These are phyloP conservation scores for Diglossa cyanea DNA, from an alignment of 2,797 vertebrate genomes.

Conservation along the genomic window DNA sequence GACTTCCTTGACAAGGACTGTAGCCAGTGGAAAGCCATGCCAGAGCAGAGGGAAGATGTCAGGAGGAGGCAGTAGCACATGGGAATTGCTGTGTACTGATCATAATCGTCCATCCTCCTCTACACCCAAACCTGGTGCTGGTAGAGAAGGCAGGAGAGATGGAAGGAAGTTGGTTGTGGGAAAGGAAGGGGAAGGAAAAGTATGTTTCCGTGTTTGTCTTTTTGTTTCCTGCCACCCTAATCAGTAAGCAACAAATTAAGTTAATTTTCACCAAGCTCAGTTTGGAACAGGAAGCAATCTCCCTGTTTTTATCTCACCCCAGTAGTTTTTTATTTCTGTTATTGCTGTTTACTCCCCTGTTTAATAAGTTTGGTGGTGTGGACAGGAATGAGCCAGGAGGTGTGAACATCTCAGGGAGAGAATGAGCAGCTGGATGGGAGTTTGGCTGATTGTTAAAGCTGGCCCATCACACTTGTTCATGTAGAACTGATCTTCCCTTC, in stretches of 20 bases:
- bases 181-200: background rate
- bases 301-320: background rate
- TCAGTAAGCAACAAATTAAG: background rate
- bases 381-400: fast-evolving
- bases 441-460: background rate
- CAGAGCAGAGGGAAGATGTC: background rate
- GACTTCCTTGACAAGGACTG: background rate
- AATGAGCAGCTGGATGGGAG: background rate
- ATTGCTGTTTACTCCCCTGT: background rate
- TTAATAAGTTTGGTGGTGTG: background rate
- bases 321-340: background rate
- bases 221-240: background rate
- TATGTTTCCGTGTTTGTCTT: background rate
- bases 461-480: background rate
- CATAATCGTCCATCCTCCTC: fast-evolving
- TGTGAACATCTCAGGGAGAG: background rate
- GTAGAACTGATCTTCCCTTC: background rate
- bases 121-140: background rate
- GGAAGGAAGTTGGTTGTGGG: background rate
- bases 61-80: background rate
- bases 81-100: background rate
- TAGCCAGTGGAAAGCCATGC: background rate
- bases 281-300: background rate
- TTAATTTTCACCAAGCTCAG: background rate
- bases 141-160: background rate